A percentile compares a stretch with the other conserved stretches of the same genome.
phyloP scores from a whole-genome alignment of 1,140 invertebrate species.

The Drosophila jambulina region DNA sequence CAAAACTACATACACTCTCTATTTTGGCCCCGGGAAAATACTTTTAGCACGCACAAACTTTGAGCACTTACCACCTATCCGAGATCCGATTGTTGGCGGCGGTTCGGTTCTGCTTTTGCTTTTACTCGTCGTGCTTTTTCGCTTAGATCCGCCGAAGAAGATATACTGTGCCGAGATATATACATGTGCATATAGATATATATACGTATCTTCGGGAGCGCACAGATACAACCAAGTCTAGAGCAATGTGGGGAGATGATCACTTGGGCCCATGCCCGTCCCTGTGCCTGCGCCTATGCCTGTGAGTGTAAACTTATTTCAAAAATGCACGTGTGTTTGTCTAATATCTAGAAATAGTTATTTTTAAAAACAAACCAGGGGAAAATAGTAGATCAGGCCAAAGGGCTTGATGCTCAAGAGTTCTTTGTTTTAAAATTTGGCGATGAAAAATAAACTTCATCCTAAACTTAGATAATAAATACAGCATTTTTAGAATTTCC shows the following conservation, averaged over 20 bases:
- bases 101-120: slow-evolving; percentile 41
- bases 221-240: slow-evolving; percentile 32
- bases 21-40: slow-evolving; percentile 85
- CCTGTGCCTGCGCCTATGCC: slow-evolving; percentile 3
- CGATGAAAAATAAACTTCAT: not conserved
- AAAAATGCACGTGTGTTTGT: slow-evolving; percentile 57
- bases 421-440: not conserved
- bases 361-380: slow-evolving; percentile 41
- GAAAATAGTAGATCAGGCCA: slow-evolving; percentile 19
- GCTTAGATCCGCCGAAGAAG: slow-evolving; percentile 39
- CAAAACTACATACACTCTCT: slow-evolving; percentile 85
- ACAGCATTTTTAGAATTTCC: not conserved
- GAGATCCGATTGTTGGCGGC: slow-evolving; percentile 44
- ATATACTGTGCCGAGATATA: slow-evolving; percentile 40
- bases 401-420: slow-evolving; percentile 25
- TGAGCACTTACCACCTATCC: slow-evolving; percentile 78
- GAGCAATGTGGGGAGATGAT: slow-evolving; percentile 46
- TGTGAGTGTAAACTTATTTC: slow-evolving; percentile 50
- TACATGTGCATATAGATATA: slow-evolving; percentile 20
- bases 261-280: slow-evolving; percentile 18
- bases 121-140: slow-evolving; percentile 38
- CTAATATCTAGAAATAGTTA: slow-evolving; percentile 57
- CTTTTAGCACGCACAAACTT: slow-evolving; percentile 84
- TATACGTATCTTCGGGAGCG: slow-evolving; percentile 28
- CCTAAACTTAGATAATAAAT: not conserved